Percentiles rank a stretch among this genome's conserved stretches.
Conservation (phyloP, 2,888 invertebrate genomes). For the Crossocerus cetratus region DNA sequence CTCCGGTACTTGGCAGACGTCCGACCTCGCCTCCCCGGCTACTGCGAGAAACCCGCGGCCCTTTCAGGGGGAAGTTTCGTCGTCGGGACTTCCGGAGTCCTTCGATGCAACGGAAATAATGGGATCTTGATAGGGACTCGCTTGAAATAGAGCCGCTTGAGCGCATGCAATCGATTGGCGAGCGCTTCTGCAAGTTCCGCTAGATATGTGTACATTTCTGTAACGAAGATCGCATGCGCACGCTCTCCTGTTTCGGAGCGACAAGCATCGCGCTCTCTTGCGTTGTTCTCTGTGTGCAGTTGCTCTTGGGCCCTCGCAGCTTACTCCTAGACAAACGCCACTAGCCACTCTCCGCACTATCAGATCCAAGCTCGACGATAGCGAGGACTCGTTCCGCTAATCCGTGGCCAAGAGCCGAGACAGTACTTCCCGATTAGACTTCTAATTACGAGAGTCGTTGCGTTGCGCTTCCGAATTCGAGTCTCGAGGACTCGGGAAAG, state of each 20-base stretch:
- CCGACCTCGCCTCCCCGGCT: slow-evolving; percentile 7
- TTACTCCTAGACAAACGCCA: too few relatives aligned
- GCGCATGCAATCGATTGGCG: slow-evolving; percentile 59
- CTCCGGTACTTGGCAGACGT: too few relatives aligned
- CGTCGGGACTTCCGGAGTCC: slow-evolving; percentile 16
- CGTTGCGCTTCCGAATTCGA: too few relatives aligned
- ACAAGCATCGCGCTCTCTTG: slow-evolving; percentile 19
- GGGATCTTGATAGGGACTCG: slow-evolving; percentile 49
- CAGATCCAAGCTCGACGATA: too few relatives aligned
- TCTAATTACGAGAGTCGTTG: too few relatives aligned
- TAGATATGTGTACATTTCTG: slow-evolving; percentile 33
- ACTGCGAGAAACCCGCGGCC: neutral
- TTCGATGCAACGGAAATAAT: slow-evolving; percentile 48
- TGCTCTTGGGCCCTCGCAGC: neutral
- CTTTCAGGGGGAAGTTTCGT: too few relatives aligned
- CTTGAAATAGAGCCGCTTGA: slow-evolving; percentile 60
- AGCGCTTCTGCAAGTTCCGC: slow-evolving; percentile 43
- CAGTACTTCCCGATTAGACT: too few relatives aligned
- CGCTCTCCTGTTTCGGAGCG: slow-evolving; percentile 10
- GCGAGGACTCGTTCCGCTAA: too few relatives aligned
- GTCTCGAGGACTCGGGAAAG: too few relatives aligned
- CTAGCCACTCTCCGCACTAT: too few relatives aligned
- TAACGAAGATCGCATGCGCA: slow-evolving; percentile 43
- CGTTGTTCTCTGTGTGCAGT: neutral
- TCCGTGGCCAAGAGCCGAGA: too few relatives aligned